Percentiles rank a stretch among this genome's conserved stretches.
Evolutionary conservation across 2,113 vertebrate species (phyloP).

Genomic region (Numida meleagris): DNA sequence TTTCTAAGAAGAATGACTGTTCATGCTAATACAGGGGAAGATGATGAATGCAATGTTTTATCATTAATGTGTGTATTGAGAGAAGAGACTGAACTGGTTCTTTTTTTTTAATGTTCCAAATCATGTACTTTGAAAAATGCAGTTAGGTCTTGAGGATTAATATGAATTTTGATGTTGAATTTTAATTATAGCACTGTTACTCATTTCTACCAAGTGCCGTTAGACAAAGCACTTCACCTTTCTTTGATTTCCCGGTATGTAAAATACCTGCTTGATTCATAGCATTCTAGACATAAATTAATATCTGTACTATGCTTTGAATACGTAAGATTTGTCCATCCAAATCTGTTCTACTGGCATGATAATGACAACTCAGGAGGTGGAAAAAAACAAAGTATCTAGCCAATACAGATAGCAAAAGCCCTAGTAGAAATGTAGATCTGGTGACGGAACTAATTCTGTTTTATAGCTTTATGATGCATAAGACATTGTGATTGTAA

Average conservation of each 20-base stretch:
- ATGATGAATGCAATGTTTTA: background rate
- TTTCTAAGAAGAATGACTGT: background rate
- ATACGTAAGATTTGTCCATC: background rate
- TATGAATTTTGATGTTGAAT: constrained; percentile 55
- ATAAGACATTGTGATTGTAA: background rate
- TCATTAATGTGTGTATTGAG: background rate
- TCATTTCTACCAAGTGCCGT: constrained; percentile 21
- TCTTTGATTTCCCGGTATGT: constrained; percentile 48
- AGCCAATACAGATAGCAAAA: background rate
- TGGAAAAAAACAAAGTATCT: background rate
- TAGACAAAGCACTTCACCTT: constrained; percentile 68
- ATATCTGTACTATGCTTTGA: constrained; percentile 34
- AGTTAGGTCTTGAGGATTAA: constrained; percentile 54
- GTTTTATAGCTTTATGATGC: background rate
- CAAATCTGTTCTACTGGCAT: background rate
- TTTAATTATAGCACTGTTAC: constrained; percentile 62
- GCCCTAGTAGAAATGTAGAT: background rate
- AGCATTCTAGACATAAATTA: constrained; percentile 35
- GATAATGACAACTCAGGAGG: background rate
- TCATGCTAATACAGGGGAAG: background rate
- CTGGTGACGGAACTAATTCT: background rate
- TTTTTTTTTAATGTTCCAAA: constrained; percentile 50
- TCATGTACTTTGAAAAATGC: constrained; percentile 36
- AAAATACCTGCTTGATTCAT: constrained; percentile 43
- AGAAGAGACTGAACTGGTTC: background rate